These are phyloP conservation scores for Chelmon rostratus DNA, from an alignment of 2,797 vertebrate species.

Conservation along the genomic window DNA sequence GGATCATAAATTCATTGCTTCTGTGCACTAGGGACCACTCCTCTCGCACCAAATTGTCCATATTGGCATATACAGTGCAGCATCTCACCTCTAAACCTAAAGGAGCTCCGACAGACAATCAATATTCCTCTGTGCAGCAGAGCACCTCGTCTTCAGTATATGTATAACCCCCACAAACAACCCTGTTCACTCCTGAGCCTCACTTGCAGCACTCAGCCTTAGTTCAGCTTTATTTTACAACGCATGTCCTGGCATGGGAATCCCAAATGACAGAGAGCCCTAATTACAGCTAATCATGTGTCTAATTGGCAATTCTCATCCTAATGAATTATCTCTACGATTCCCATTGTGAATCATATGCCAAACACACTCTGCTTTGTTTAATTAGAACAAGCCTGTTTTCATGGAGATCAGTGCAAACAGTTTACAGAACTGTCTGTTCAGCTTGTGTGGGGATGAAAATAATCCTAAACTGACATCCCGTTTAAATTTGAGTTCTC, in stretches of 20 bases:
- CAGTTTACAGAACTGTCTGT: slow-evolving; percentile 19
- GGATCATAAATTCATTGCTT: slow-evolving; percentile 35
- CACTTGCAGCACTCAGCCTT: slow-evolving; percentile 16
- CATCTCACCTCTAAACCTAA: slow-evolving; percentile 20
- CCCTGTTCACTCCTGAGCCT: slow-evolving; percentile 29
- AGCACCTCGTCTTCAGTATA: slow-evolving; percentile 20
- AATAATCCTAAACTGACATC: slow-evolving; percentile 33
- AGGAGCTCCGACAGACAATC: slow-evolving; percentile 42
- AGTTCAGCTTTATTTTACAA: slow-evolving; percentile 38
- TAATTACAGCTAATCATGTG: slow-evolving; percentile 56
- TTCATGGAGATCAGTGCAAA: slow-evolving; percentile 35
- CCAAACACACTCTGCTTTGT: slow-evolving; percentile 45
- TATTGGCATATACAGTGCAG: slow-evolving; percentile 23
- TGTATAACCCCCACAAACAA: slow-evolving; percentile 4
- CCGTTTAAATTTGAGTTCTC: slow-evolving; percentile 12
- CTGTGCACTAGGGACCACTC: slow-evolving; percentile 15
- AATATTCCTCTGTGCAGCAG: slow-evolving; percentile 23
- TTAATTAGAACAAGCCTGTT: slow-evolving; percentile 49
- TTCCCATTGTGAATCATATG: slow-evolving; percentile 46
- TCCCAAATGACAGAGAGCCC: slow-evolving; percentile 23
- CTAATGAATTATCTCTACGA: slow-evolving; percentile 50
- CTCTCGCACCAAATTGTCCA: background rate
- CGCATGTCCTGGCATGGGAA: slow-evolving; percentile 29
- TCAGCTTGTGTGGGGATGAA: slow-evolving; percentile 24
- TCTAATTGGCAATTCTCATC: slow-evolving; percentile 62